phyloP scores from a whole-genome alignment of 2,797 vertebrate genomes.

The Melanogrammus aeglefinus region DNA sequence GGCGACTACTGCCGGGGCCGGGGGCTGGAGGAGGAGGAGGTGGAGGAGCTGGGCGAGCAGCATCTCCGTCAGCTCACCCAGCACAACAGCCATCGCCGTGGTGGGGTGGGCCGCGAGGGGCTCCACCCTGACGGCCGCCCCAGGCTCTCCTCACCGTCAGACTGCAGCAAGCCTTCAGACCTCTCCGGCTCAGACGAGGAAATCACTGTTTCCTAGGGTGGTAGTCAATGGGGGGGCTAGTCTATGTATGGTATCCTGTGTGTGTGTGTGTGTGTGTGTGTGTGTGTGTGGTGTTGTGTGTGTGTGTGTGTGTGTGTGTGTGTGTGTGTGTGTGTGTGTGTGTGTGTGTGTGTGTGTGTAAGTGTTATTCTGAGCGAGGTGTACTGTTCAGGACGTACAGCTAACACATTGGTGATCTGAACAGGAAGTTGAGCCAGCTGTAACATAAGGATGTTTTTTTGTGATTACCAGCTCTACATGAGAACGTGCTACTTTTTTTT shows the following conservation, averaged over 20 bases:
- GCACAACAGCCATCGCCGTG: not conserved
- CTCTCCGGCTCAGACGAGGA: conserved; percentile 88
- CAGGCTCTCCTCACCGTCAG: conserved; percentile 72
- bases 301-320: not conserved
- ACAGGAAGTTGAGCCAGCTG: not conserved
- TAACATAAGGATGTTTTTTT: not conserved
- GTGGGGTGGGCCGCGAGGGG: conserved; percentile 58
- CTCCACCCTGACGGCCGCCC: conserved; percentile 49
- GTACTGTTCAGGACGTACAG: not conserved
- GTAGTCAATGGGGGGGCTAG: conserved; percentile 51
- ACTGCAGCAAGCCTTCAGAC: conserved; percentile 86
- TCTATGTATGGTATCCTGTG: not conserved
- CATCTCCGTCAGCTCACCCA: conserved; percentile 52
- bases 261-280: not conserved
- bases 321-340: not conserved
- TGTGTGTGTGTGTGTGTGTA: not conserved
- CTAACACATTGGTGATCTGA: not conserved
- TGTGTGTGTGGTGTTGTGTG: not conserved
- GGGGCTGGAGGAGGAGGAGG: conserved; percentile 56
- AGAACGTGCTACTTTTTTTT: not conserved
- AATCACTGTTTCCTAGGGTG: conserved; percentile 80
- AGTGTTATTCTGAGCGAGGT: not conserved
- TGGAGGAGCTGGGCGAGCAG: conserved; percentile 22
- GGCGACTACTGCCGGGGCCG: conserved; percentile 64
- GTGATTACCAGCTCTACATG: no score